Conservation (phyloP, 2,797 vertebrate genomes). For the Mareca penelope region DNA sequence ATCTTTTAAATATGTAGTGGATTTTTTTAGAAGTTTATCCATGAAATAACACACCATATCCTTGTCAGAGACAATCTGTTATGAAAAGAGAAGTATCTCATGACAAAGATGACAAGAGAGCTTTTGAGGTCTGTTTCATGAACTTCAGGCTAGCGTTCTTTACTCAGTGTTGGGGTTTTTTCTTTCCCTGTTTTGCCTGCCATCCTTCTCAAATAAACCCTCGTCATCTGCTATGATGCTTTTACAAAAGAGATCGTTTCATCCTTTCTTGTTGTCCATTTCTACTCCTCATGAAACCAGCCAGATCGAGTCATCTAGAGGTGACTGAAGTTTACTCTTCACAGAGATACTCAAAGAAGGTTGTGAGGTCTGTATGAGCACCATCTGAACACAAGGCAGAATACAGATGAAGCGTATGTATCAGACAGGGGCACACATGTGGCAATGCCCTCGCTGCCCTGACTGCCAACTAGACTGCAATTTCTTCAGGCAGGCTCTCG, state of each 20-base stretch:
- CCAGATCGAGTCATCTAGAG: background rate
- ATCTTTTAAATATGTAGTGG: background rate
- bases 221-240: background rate
- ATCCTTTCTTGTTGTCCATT: background rate
- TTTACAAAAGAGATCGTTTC: background rate
- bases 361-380: background rate
- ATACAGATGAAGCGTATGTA: accelerated
- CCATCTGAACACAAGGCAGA: background rate
- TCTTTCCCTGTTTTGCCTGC: background rate
- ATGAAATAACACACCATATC: background rate
- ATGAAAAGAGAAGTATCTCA: background rate
- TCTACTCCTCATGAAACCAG: background rate
- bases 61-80: background rate
- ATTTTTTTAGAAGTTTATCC: background rate
- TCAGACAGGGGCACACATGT: accelerated
- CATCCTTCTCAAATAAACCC: background rate
- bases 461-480: background rate
- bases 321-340: background rate
- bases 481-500: background rate
- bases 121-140: background rate
- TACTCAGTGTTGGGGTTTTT: background rate
- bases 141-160: background rate
- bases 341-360: background rate
- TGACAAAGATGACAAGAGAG: background rate
- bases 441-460: background rate